phyloP scores from a whole-genome alignment of 2,888 invertebrate species.

The Macrosoma leucophasiata region DNA sequence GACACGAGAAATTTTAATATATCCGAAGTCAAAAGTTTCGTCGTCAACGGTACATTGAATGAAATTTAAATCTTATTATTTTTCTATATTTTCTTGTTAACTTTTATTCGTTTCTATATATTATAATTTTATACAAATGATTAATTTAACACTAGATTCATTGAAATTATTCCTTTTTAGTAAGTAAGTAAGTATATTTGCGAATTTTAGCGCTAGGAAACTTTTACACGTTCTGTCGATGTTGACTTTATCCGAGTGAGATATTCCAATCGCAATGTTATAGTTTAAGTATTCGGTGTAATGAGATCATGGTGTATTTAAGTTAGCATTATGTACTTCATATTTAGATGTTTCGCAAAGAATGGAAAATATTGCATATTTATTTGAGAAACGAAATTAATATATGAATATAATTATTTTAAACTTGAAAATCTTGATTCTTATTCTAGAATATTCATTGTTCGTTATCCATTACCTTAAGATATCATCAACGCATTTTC shows the following conservation, averaged over 20 bases:
- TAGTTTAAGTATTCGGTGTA: slow-evolving; percentile 38
- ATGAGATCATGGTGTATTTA: too few relatives aligned
- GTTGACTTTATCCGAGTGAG: slow-evolving; percentile 2
- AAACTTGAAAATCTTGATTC: slow-evolving; percentile 50
- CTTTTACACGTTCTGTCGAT: too few relatives aligned
- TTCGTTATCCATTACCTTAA: slow-evolving; percentile 40
- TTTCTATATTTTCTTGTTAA: slow-evolving; percentile 28
- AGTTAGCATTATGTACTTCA: too few relatives aligned
- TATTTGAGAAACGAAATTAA: slow-evolving; percentile 7
- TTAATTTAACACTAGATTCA: slow-evolving; percentile 33
- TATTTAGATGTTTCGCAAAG: too few relatives aligned
- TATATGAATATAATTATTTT: slow-evolving; percentile 45
- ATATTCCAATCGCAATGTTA: slow-evolving; percentile 8
- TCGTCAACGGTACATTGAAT: slow-evolving; percentile 49
- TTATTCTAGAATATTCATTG: slow-evolving; percentile 37
- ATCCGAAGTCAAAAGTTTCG: slow-evolving; percentile 59
- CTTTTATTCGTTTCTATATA: slow-evolving; percentile 35
- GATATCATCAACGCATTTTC: slow-evolving; percentile 55
- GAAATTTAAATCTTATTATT: slow-evolving; percentile 35
- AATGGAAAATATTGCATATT: too few relatives aligned
- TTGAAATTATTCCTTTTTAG: slow-evolving; percentile 45
- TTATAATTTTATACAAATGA: slow-evolving; percentile 35
- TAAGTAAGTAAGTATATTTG: slow-evolving; percentile 5
- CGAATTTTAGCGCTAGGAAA: too few relatives aligned
- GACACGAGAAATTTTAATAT: slow-evolving; percentile 54